phyloP scores from a whole-genome alignment of 30 jellyfish, hydroid and myxozoan species.

The Kudoa iwatai region DNA sequence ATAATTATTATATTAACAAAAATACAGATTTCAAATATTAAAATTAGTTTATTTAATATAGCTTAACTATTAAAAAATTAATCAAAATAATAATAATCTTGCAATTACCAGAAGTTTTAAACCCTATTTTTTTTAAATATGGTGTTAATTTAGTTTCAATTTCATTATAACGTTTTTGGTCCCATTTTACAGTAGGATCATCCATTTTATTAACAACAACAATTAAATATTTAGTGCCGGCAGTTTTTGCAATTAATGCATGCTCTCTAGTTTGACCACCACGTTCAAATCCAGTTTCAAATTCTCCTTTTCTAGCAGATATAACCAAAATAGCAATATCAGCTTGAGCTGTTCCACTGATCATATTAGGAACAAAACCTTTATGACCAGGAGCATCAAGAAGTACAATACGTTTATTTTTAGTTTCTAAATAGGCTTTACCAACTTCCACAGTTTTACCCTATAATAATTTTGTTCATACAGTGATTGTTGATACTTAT shows the following conservation, averaged over 20 bases:
- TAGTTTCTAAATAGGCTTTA: conserved; percentile 88
- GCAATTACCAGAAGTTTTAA: conserved; percentile 22
- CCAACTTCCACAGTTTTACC: conserved; percentile 99
- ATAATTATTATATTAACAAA: too few relatives aligned
- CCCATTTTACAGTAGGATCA: conserved; percentile 87
- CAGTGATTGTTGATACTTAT: not conserved
- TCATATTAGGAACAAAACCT: conserved; percentile 95
- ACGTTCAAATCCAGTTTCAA: conserved; percentile 94
- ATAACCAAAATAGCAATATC: conserved; percentile 81
- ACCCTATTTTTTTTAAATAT: conserved; percentile 33
- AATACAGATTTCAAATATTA: too few relatives aligned
- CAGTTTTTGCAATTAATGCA: conserved; percentile 87
- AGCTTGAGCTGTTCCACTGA: conserved; percentile 99
- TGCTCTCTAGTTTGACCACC: conserved; percentile 99
- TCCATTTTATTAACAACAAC: conserved; percentile 88
- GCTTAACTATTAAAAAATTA: too few relatives aligned
- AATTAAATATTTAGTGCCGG: conserved; percentile 55
- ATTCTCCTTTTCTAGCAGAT: conserved; percentile 96
- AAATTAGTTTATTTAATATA: too few relatives aligned
- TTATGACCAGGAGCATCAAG: conserved; percentile 99
- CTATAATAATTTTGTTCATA: conserved; percentile 3
- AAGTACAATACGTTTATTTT: conserved; percentile 37
- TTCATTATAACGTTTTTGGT: conserved; percentile 43
- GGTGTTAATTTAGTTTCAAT: conserved; percentile 35
- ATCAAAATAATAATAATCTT: not conserved